Base-by-base conservation (phyloP, 2,888 invertebrate genomes). In the Rhodophaea formosa region DNA sequence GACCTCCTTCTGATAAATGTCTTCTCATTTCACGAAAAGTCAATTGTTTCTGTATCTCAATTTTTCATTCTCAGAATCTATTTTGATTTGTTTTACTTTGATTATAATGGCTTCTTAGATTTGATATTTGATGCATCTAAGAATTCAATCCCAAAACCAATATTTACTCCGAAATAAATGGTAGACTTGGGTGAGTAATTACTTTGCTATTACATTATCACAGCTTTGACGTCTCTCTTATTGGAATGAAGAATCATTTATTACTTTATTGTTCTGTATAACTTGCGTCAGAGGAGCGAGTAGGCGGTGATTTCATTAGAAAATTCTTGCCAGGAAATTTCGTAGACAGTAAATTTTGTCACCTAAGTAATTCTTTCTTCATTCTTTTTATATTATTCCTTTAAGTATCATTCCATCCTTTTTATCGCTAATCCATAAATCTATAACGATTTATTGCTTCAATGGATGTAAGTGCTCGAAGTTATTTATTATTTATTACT, bases 381-480 rank as follows among this genome's bases (percentile, higher is more conserved):
- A 12, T 15, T 23, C 44, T 32, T 64, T 67, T 66, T 64, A 62
- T 68, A 64, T 62, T 64, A 57, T 63, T 63, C 46, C 53, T 58
- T 46, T 53, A 46, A 58, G 58, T 60, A 58, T 57, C 64, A 59
- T 61, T 60, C 55, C 59, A 53, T 59, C 53, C 59, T 64, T 61
- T 64, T 62, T 62, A 56, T 45, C 57, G 57, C 12, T 45, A 30
- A 60, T 63, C 68, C 49, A 51, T 51, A 51, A 68, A 70, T 67
- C 66, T 54, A 30, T 60, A 57, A 66, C 72, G 72, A 74, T 74
- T 72, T 71, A 74, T 69, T 62, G 63, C 61, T 60, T 61, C 67
- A 72, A 66, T 66, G 64, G 66, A 66, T 65, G 64, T 64, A 64
- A 67, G 64, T 66, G 8, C 3, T 8, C 1, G 3, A 12, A 29